Conservation (phyloP, 2,888 invertebrate genomes). For the Trisateles emortualis region DNA sequence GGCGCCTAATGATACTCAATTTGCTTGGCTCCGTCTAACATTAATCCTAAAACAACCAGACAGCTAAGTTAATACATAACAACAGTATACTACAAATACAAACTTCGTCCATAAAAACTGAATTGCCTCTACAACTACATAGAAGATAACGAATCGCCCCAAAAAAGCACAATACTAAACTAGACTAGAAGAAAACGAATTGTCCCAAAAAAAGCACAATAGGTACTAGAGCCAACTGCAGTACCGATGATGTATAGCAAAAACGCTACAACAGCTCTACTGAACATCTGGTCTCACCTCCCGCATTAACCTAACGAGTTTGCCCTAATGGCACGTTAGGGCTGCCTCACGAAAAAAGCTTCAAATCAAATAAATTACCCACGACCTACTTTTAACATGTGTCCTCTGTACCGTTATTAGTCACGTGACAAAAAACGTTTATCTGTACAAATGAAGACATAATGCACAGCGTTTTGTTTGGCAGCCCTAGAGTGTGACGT, state of each 20-base stretch:
- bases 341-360: slow-evolving; percentile 72
- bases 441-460: slow-evolving; percentile 68
- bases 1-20: no score
- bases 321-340: slow-evolving; percentile 81
- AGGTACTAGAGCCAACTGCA: slow-evolving; percentile 66
- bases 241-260: slow-evolving; percentile 77
- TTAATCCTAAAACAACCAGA: no score
- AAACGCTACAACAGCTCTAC: slow-evolving; percentile 65
- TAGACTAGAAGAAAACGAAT: slow-evolving; percentile 47
- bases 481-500: slow-evolving; percentile 48
- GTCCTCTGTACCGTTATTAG: slow-evolving; percentile 69
- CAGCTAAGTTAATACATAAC: no score
- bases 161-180: slow-evolving; percentile 28
- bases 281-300: slow-evolving; percentile 80
- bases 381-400: slow-evolving; percentile 73
- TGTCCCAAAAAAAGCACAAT: slow-evolving; percentile 57
- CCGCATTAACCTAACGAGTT: slow-evolving; percentile 84
- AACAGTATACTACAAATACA: no score
- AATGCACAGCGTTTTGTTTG: slow-evolving; percentile 54
- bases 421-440: slow-evolving; percentile 73
- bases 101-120: no score
- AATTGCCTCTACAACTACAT: no score
- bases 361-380: slow-evolving; percentile 79
- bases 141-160: background rate
- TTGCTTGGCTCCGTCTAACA: no score